phyloP scores from a whole-genome alignment of 2,888 invertebrate genomes.

The Bugulina stolonifera region DNA sequence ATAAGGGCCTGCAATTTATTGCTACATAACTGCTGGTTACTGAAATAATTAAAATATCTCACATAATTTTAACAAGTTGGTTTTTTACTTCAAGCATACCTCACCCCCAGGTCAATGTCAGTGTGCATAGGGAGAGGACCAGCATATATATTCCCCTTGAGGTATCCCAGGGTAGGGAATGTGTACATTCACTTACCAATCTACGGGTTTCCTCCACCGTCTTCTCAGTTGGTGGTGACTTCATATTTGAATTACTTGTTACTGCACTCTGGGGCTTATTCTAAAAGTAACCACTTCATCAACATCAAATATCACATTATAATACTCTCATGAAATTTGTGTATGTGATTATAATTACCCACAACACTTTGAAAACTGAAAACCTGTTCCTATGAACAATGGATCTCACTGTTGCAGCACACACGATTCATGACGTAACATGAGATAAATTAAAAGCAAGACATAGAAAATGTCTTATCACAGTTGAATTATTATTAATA shows the following conservation, averaged over 20 bases:
- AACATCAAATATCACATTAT: too few species aligned
- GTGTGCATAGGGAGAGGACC: too few species aligned
- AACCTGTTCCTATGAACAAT: too few species aligned
- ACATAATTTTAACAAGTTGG: not conserved
- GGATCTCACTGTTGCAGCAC: not conserved
- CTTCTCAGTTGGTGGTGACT: conserved; percentile 12
- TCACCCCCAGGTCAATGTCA: not conserved
- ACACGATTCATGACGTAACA: not conserved
- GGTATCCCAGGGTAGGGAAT: not conserved
- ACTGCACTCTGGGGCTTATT: not conserved
- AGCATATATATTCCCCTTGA: too few species aligned
- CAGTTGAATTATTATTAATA: not conserved
- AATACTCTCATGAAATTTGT: too few species aligned
- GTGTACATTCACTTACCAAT: not conserved
- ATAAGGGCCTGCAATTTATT: not conserved
- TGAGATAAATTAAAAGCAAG: not conserved
- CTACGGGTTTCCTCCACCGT: not conserved
- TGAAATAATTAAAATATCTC: not conserved
- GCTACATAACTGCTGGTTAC: not conserved
- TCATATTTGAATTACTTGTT: not conserved
- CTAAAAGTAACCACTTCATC: too few species aligned
- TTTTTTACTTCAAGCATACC: not conserved
- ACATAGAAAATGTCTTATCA: not conserved
- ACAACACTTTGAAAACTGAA: too few species aligned
- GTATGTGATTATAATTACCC: too few species aligned